Percentiles rank a stretch among this genome's conserved stretches.
These are phyloP conservation scores for Alces alces DNA, from an alignment of 2,113 vertebrate genomes.

Conservation along the genomic window DNA sequence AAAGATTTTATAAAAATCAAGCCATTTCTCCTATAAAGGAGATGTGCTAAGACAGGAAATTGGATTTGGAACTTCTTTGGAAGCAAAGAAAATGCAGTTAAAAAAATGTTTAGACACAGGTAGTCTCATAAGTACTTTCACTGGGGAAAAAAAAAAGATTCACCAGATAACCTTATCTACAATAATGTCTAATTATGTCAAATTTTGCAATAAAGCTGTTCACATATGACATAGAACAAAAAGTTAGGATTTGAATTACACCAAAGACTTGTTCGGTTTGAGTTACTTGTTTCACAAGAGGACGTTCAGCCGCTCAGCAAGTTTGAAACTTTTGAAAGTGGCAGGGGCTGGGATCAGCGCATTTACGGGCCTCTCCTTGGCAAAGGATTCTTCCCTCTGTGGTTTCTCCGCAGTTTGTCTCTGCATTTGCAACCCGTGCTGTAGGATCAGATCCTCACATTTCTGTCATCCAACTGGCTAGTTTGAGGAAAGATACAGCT, in stretches of 20 bases:
- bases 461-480: slow-evolving; percentile 64
- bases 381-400: background rate
- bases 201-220: background rate
- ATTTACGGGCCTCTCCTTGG: slow-evolving; percentile 12
- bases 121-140: background rate
- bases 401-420: slow-evolving; percentile 35
- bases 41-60: slow-evolving; percentile 11
- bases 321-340: background rate
- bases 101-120: background rate
- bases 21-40: background rate
- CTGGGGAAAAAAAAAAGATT: background rate
- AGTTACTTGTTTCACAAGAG: background rate
- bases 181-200: background rate
- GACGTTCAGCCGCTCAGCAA: fast-evolving
- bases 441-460: background rate
- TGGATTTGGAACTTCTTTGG: slow-evolving; percentile 1
- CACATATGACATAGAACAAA: background rate
- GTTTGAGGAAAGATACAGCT: background rate
- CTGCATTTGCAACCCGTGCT: background rate
- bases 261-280: background rate
- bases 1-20: background rate
- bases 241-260: background rate
- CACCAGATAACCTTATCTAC: background rate
- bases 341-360: background rate
- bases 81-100: background rate